These are phyloP conservation scores for Syngnathoides biaculeatus DNA, from an alignment of 2,113 vertebrate species.

Conservation along the genomic window DNA sequence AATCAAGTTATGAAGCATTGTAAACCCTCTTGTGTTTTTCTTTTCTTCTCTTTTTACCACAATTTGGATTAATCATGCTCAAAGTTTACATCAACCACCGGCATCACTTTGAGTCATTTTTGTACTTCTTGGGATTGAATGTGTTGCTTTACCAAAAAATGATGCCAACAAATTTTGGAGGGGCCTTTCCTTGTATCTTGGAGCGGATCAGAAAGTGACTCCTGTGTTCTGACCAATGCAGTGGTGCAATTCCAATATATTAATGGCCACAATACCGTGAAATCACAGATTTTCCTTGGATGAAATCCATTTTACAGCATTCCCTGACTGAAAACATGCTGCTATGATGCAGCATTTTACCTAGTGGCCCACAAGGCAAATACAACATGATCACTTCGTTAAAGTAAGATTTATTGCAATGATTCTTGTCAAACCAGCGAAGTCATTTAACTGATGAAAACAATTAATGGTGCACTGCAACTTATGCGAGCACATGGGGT, in stretches of 20 bases:
- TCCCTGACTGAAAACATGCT: background rate
- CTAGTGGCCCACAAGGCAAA: background rate
- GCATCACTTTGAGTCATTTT: too few relatives aligned
- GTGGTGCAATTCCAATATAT: background rate
- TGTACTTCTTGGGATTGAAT: too few relatives aligned
- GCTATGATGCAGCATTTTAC: background rate
- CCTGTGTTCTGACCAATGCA: background rate
- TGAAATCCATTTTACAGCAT: background rate
- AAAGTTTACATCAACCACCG: too few relatives aligned
- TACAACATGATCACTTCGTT: slow-evolving; percentile 4
- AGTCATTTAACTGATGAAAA: slow-evolving; percentile 15
- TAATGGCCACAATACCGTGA: background rate
- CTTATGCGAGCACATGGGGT: slow-evolving; percentile 32
- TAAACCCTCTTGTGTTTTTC: background rate
- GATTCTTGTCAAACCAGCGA: slow-evolving; percentile 16
- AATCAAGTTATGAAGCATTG: background rate
- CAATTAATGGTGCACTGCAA: slow-evolving; percentile 32
- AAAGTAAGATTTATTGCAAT: slow-evolving; percentile 18
- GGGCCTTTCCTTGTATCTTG: background rate
- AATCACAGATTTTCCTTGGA: background rate
- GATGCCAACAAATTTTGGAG: too few relatives aligned
- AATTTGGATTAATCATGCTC: background rate
- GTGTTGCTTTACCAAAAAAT: too few relatives aligned
- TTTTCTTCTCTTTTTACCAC: background rate
- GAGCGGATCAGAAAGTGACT: background rate